Base-by-base conservation (phyloP, 2,888 invertebrate species). In the Linhomoeus sp. region DNA sequence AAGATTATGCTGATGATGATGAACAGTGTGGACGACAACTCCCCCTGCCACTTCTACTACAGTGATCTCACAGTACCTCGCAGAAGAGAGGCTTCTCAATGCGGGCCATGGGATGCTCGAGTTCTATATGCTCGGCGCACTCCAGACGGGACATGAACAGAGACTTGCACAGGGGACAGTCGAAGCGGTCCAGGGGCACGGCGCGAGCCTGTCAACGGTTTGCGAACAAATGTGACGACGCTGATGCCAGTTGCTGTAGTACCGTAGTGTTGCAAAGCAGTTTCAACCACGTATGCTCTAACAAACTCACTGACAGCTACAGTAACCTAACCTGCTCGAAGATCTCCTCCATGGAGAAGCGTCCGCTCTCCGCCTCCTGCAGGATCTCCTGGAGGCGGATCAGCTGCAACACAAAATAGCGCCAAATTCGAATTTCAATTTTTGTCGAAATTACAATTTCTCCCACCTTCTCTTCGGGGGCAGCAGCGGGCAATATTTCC, bases 141-240 rank as follows among this genome's bases (percentile, higher is more conserved):
- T 62, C 62, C 26, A 50, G 17, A n/a, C 59, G 50, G 15, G 58
- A 56, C 47, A 54, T 50, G 50, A 62, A 63, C 15, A 50, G 47
- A 3, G 50, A 35, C 44, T 61, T 60, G 52, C 62, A 62, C 3
- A 56, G 29, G 15, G 62, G 62, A 44, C 62, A 62, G 33, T 61
- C 60, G 48, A 54, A 60, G 46, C 54, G 51, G 43, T 62, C 62
- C 46, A 62, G 58, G 9, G 57, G 51, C 22, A 61, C 52, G 0
- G 56, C 48, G 35, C 55, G 53, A 1, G 57, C 58, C 23, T n/a
- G n/a, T n/a, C n/a, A n/a, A n/a, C n/a, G n/a, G n/a, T n/a, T n/a
- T n/a, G n/a, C n/a, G n/a, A n/a, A n/a, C n/a, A n/a, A n/a, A n/a
- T n/a, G n/a, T n/a, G n/a, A n/a, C n/a, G n/a, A n/a, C n/a, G n/a